Evolutionary conservation across 2,113 vertebrate genomes (phyloP).

Genomic region (Ellobius talpinus): DNA sequence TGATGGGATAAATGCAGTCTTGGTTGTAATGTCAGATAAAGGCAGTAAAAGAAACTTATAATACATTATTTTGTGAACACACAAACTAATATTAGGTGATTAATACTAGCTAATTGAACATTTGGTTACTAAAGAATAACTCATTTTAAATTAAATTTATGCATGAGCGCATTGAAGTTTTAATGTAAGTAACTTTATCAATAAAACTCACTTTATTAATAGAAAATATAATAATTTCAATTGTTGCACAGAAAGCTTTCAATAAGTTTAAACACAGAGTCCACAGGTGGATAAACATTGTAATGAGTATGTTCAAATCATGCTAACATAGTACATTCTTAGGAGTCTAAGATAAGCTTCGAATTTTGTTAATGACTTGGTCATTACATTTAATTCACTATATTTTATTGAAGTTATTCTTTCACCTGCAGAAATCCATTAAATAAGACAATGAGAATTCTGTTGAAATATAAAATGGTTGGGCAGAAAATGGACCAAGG

Average conservation of each 20-base stretch:
- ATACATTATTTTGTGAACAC: neutral
- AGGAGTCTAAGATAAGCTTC: neutral
- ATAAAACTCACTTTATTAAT: neutral
- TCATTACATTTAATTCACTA: constrained; percentile 31
- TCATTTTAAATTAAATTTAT: constrained; percentile 32
- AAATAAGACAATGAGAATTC: constrained; percentile 39
- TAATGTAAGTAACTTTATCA: neutral
- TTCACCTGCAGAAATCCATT: constrained; percentile 39
- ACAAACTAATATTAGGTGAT: neutral
- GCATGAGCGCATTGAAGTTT: neutral
- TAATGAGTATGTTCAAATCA: neutral
- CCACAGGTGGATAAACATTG: neutral
- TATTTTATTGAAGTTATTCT: constrained; percentile 52
- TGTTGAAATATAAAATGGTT: constrained; percentile 58
- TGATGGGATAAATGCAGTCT: neutral
- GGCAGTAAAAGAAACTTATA: constrained; percentile 19
- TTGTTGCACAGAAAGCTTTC: neutral
- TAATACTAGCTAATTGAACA: constrained; percentile 4
- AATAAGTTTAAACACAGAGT: neutral
- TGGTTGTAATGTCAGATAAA: constrained; percentile 6
- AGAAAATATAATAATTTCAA: neutral
- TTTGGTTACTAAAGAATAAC: constrained; percentile 33
- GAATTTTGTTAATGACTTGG: constrained; percentile 41
- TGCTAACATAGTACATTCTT: neutral
- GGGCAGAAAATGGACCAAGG: constrained; percentile 47